Evolutionary conservation across 2,113 vertebrate species (phyloP), one percentile per base, ranked within the genome.

Genomic region (Connochaetes taurinus): DNA sequence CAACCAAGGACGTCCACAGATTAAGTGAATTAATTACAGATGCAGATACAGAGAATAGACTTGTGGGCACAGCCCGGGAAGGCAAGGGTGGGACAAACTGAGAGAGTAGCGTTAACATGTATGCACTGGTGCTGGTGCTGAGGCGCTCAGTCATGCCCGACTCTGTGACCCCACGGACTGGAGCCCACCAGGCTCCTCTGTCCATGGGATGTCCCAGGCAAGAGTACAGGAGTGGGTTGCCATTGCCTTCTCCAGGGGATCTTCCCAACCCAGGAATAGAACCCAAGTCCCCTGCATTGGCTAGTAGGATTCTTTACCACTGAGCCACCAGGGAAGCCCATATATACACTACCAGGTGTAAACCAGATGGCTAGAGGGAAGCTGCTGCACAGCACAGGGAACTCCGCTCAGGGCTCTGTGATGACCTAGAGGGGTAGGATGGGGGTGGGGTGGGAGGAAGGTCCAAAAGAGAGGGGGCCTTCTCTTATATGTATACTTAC

Each of bases 141-240:
- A 10, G 19, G 67, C 0, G 2, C 67, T 40, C 67, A 40, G n/a
- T 40, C 19, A 0, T 71, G n/a, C 11, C n/a, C 5, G 0, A 12
- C 10, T 71, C n/a, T 40, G 64, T 67, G 67, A 40, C 67, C n/a
- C 10, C n/a, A 40, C 1, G 1, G 67, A 11, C 67, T 71, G 19
- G 9, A 23, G n/a, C n/a, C n/a, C 19, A 23, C n/a, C n/a, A 71
- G 67, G 67, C 40, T 76, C 71, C 21, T 25, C 71, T 76, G 71
- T 14, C 36, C 36, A 27, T 43, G 71, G 12, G 71, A 71, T 40
- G 21, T 71, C 67, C 19, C n/a, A 3, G n/a, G 67, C 67, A 40
- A 23, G 19, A 23, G n/a, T 23, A 40, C n/a, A 12, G 19, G 19
- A 40, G 67, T 13, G n/a, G 19, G 67, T 11, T 71, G n/a, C n/a